Evolutionary conservation across 1,140 invertebrate genomes (phyloP), one percentile per base, ranked within the genome.

Genomic region (Plectrocnemia conspersa): DNA sequence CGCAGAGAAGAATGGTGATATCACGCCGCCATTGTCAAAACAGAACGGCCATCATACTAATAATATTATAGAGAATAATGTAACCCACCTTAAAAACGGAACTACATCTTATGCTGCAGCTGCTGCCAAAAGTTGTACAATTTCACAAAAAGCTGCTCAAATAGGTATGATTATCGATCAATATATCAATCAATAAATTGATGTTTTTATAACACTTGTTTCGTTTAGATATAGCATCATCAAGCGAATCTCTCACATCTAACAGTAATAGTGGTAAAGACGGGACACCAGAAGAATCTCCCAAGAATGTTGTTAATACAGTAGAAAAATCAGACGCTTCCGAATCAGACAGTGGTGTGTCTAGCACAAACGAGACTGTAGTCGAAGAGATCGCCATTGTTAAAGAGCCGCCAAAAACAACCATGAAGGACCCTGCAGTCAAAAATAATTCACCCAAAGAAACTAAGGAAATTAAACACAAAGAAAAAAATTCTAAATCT

Each of bases 31-130:
- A 4, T 22, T 27, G 32, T 11, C 35, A 2, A 47, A 55, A 32
- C 58, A 59, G 40, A 59, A 59, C 19, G 58, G 58, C 7, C 36
- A 48, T 32, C 53, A 52, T 13, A 40, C 22, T 38, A 38, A 19
- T 38, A 50, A 38, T 19, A 35, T 25, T 47, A 23, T 32, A 18
- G 32, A 50, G 24, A 35, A 50, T 15, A 35, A 50, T 19, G 15
- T 23, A 10, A 10, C 22, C 11, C 32, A 27, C 24, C 11, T 50
- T 13, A 50, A 38, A 23, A 38, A 42, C 53, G 22, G 46, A 13
- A 55, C 53, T 5, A 36, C 58, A 4, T 60, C 58, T 0, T 61
- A 61, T 23, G 59, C 59, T 22, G 59, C 59, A 24, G 59, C 54
- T 4, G 59, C 46, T 21, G 59, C 59, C 36, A 61, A 61, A 45